Evolutionary conservation across 1,140 invertebrate species (phyloP).

Genomic region (Magallana angulata): DNA sequence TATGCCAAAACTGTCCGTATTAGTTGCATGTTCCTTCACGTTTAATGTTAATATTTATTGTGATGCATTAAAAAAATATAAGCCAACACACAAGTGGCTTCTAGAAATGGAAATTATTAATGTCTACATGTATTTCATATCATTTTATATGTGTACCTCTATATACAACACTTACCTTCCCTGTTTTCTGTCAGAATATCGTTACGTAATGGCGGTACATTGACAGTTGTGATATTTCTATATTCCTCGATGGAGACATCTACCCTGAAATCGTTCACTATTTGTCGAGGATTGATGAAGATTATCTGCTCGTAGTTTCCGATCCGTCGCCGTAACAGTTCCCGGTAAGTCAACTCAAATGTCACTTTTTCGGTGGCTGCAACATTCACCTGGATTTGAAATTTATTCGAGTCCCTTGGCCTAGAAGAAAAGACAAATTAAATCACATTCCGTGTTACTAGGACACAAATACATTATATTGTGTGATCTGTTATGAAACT

Average conservation of each 20-base stretch:
- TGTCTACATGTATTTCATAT: no score
- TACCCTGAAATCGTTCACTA: constrained; percentile 61
- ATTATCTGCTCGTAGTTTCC: constrained; percentile 67
- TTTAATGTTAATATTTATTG: no score
- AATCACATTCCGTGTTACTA: no score
- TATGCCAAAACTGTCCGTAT: no score
- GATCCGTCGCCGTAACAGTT: constrained; percentile 59
- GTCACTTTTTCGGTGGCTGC: constrained; percentile 62
- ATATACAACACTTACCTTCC: background rate
- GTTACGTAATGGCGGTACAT: constrained; percentile 61
- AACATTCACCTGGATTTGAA: constrained; percentile 69
- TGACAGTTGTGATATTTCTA: constrained; percentile 57
- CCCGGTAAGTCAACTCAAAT: constrained; percentile 68
- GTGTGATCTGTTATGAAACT: no score
- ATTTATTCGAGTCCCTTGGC: constrained; percentile 63
- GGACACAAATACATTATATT: no score
- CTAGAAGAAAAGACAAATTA: constrained; percentile 31
- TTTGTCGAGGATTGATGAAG: constrained; percentile 63
- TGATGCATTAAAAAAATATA: background rate
- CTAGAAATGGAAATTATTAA: background rate
- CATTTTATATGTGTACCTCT: background rate
- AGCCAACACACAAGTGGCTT: background rate
- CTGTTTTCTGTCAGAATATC: constrained; percentile 35
- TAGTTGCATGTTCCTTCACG: no score
- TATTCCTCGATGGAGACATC: constrained; percentile 67